phyloP scores from a whole-genome alignment of 1,140 invertebrate species.

The Drosophila pseudoananassae region DNA sequence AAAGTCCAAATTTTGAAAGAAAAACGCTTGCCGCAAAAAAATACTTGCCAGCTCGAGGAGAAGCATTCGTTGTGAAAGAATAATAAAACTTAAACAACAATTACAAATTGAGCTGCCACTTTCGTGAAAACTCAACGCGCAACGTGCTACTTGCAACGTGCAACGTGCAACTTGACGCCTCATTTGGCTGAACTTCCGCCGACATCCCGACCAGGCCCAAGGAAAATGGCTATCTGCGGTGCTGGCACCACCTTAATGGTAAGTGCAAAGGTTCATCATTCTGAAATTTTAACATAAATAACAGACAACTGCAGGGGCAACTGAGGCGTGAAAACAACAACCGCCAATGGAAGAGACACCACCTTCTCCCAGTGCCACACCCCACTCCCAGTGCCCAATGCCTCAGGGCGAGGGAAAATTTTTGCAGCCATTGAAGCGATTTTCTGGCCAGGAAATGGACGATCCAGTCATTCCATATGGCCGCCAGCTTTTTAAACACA shows the following conservation, averaged over 20 bases:
- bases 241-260: constrained; percentile 50
- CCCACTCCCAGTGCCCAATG: not conserved
- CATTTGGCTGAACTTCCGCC: constrained; percentile 60
- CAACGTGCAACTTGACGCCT: constrained; percentile 49
- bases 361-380: not conserved
- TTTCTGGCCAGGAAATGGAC: constrained; percentile 39
- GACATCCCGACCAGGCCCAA: constrained; percentile 35
- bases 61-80: constrained; percentile 22
- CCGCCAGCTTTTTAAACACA: constrained; percentile 13
- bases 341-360: constrained; percentile 28
- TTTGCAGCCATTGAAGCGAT: constrained; percentile 22
- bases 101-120: constrained; percentile 62
- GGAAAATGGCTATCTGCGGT: constrained; percentile 50
- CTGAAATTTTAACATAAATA: constrained; percentile 53
- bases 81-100: constrained; percentile 38
- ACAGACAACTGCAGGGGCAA: constrained; percentile 37
- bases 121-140: constrained; percentile 17
- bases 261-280: constrained; percentile 48
- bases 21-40: constrained; percentile 17
- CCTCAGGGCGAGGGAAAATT: constrained; percentile 26
- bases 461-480: constrained; percentile 41
- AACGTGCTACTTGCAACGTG: constrained; percentile 27
- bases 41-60: not conserved
- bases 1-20: constrained; percentile 10
- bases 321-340: constrained; percentile 65